Evolutionary conservation across 2,888 invertebrate genomes (phyloP), one percentile per base, ranked within the genome.

Genomic region (Trichogramma evanescens): DNA sequence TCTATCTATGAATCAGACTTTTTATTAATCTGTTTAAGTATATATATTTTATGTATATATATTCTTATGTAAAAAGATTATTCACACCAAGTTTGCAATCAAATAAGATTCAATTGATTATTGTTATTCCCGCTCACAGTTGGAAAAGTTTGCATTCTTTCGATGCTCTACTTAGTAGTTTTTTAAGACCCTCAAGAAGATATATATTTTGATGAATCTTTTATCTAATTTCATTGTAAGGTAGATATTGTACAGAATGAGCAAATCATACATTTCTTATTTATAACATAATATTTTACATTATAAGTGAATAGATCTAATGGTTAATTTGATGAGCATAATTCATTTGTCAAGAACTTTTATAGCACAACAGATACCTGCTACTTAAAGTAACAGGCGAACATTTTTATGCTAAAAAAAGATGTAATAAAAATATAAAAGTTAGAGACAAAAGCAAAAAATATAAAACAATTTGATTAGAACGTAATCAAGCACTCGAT

Each of bases 1-100:
- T 63, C 54, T 61, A 58, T 61, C 58, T 63, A 58, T n/a, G 50
- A 55, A 58, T 54, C 56, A 61, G 56, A 63, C 55, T 63, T 60
- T 52, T 39, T 40, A 13, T 59, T 8, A 59, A 54, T 10, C 48
- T 56, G n/a, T 40, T 46, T 46, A 13, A 5, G 13, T 13, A 13
- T 54, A 40, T 45, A 42, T 5, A 61, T 10, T 54, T 51, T 13
- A 38, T 40, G 45, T 58, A 42, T 13, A 13, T 8, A 46, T 44
- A 52, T 48, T 39, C 8, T 8, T 55, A 26, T 51, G 5, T 48
- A n/a, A 50, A 59, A 62, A 53, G 56, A 50, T 52, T 13, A 56
- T 59, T 38, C 39, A 53, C 26, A 51, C 40, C 9, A 49, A 52
- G 10, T 55, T n/a, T 13, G 43, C 42, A 54, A 51, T 50, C 38